These are phyloP conservation scores for Typhlichthys subterraneus DNA, from an alignment of 2,797 vertebrate species.

Conservation along the genomic window DNA sequence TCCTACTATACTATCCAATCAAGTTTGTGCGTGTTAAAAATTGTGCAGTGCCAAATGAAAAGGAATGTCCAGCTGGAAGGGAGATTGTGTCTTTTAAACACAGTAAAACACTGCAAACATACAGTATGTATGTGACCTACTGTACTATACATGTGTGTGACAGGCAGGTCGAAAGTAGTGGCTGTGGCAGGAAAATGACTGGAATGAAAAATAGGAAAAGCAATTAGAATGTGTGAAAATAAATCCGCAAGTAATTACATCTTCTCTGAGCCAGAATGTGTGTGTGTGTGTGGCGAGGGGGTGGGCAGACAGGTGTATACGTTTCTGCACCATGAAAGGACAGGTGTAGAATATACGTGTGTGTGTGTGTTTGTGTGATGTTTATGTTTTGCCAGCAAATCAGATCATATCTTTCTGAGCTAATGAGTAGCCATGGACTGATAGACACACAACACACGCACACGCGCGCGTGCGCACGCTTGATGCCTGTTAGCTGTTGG, in stretches of 20 bases:
- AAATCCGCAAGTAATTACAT: conserved; percentile 38
- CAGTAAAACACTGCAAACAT: too few species aligned
- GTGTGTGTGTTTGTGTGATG: conserved; percentile 9
- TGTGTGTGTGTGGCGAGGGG: too few species aligned
- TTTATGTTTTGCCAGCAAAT: conserved; percentile 17
- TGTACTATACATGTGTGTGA: background rate
- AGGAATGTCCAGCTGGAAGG: too few species aligned
- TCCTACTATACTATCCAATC: too few species aligned
- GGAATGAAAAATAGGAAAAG: conserved; percentile 34
- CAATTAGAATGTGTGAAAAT: conserved; percentile 45
- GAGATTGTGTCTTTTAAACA: too few species aligned
- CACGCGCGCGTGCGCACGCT: background rate
- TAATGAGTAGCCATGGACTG: conserved; percentile 37
- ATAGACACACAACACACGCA: conserved; percentile 7
- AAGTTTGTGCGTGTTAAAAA: too few species aligned
- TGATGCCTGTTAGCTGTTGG: conserved; percentile 12
- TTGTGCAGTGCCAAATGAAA: too few species aligned
- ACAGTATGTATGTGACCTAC: too few species aligned
- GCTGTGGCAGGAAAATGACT: conserved; percentile 16
- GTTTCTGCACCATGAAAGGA: too few species aligned
- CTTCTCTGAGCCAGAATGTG: conserved; percentile 21
- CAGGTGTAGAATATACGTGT: conserved; percentile 4
- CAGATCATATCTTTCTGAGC: conserved; percentile 22
- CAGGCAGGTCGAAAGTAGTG: background rate
- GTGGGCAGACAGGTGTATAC: too few species aligned